These are phyloP conservation scores for Drosophila bocqueti DNA, from an alignment of 1,140 invertebrate species.

Conservation along the genomic window DNA sequence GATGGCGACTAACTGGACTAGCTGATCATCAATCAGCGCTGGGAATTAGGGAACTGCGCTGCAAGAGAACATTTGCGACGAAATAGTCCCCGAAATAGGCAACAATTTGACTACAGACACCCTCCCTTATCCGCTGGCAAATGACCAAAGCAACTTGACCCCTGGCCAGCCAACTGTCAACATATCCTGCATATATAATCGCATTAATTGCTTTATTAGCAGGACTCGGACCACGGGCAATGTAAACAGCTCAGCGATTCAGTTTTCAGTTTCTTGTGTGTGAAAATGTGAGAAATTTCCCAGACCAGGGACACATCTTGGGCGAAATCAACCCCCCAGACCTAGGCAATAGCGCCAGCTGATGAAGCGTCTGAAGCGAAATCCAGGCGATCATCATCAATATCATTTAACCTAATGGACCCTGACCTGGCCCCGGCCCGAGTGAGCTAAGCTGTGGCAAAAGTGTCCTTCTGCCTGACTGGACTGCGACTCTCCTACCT, in stretches of 20 bases:
- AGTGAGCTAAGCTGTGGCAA: slow-evolving; percentile 79
- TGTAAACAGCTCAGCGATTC: slow-evolving; percentile 63
- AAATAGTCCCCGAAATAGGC: slow-evolving; percentile 18
- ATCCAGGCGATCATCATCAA: slow-evolving; percentile 68
- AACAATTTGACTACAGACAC: slow-evolving; percentile 14
- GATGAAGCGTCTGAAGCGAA: slow-evolving; percentile 36
- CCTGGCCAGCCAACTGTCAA: slow-evolving; percentile 64
- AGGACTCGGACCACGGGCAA: slow-evolving; percentile 44
- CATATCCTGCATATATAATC: slow-evolving; percentile 75
- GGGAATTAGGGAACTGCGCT: slow-evolving; percentile 23
- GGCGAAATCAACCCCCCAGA: slow-evolving; percentile 49
- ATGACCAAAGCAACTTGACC: slow-evolving; percentile 73
- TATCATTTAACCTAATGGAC: slow-evolving; percentile 84
- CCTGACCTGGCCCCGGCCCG: slow-evolving; percentile 73
- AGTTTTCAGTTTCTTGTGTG: slow-evolving; percentile 41
- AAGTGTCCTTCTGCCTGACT: slow-evolving; percentile 76
- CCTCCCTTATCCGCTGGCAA: slow-evolving; percentile 32
- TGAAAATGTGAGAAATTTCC: slow-evolving; percentile 67
- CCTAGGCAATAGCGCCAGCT: slow-evolving; percentile 52
- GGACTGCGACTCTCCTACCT: slow-evolving; percentile 26
- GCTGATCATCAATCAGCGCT: slow-evolving; percentile 32
- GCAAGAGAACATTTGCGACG: slow-evolving; percentile 19
- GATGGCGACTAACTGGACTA: slow-evolving; percentile 26
- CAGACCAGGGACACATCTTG: slow-evolving; percentile 25
- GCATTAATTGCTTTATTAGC: slow-evolving; percentile 77